Base-by-base conservation (phyloP, 2,113 vertebrate species). In the Hypocryptadius cinnamomeus region DNA sequence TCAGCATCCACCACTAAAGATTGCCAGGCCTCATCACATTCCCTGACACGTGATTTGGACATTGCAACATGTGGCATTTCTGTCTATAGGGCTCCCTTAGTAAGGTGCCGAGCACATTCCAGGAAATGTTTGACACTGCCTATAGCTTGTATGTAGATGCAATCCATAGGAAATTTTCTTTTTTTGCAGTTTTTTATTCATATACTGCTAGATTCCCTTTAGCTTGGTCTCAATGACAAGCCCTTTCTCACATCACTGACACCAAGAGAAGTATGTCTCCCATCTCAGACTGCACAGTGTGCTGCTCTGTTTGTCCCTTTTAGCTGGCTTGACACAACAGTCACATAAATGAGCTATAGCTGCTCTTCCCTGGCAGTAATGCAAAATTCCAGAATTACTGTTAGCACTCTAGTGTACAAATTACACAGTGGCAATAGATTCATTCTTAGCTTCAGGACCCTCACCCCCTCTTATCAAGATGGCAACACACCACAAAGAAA, bases 11-110 rank as follows among this genome's bases (percentile, higher is more conserved):
- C 28, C 31, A 40, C 48, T 87, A 59, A 56, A 92, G 78, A 92
- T 16, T 63, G 19, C 39, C 64, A 48, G 82, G 42, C 47, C 79
- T 89, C 89, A 87, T 92, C 94, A 87, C 91, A 92, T 80, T 95
- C 56, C 56, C 47, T 31, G 40, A 65, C 86, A 89, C 3, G 50
- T 70, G 84, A 95, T 85, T 37, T 30, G 40, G 60, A 87, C 53
- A 12, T 33, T 40, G 83, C 44, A 76, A 69, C 79, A 48, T 5
- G 66, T 61, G 69, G 79, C 42, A 15, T 37, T 92, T 88, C 63
- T 5, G 1, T 51, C 47, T 65, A 33, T 9, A 30, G 74, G 51
- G n/a, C 16, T 92, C 54, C 56, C 57, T 87, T 57, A 91, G 39
- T 37, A 51, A 74, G 31, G 22, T n/a, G 44, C 16, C 3, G 2